phyloP scores from a whole-genome alignment of 2,797 vertebrate genomes.

The Argya squamiceps region DNA sequence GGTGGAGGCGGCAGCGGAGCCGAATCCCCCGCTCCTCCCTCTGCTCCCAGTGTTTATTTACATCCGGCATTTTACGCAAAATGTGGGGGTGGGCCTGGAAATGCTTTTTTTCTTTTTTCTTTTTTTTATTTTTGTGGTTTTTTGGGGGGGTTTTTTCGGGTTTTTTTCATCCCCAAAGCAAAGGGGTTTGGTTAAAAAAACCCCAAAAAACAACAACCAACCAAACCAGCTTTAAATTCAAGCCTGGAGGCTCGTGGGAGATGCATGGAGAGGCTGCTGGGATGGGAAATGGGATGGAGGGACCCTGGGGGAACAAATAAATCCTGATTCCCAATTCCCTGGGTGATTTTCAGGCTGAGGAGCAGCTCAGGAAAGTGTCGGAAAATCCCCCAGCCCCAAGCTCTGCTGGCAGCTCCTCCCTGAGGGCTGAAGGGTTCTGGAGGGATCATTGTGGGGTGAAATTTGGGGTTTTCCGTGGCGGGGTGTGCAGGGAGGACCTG shows the following conservation, averaged over 20 bases:
- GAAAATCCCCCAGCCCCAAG: background rate
- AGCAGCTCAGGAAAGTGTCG: background rate
- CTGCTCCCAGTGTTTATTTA: background rate
- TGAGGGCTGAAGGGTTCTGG: rapidly evolving
- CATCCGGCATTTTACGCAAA: background rate
- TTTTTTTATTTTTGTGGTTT: background rate
- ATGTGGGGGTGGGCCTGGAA: background rate
- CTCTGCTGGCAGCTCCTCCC: rapidly evolving
- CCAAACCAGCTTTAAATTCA: background rate
- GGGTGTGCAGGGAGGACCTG: background rate
- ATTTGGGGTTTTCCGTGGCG: rapidly evolving
- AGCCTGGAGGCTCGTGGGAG: background rate
- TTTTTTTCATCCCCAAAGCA: background rate
- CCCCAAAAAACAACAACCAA: background rate
- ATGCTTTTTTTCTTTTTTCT: background rate
- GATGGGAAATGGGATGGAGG: background rate
- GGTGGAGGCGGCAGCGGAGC: background rate
- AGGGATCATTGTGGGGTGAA: rapidly evolving
- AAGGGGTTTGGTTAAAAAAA: background rate
- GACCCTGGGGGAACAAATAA: background rate
- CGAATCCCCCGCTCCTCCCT: background rate
- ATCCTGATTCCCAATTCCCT: rapidly evolving
- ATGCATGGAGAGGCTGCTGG: rapidly evolving
- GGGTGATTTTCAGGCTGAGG: background rate
- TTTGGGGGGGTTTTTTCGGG: too few species aligned